phyloP scores from a whole-genome alignment of 1,140 invertebrate genomes.

The Danaus melanippus region DNA sequence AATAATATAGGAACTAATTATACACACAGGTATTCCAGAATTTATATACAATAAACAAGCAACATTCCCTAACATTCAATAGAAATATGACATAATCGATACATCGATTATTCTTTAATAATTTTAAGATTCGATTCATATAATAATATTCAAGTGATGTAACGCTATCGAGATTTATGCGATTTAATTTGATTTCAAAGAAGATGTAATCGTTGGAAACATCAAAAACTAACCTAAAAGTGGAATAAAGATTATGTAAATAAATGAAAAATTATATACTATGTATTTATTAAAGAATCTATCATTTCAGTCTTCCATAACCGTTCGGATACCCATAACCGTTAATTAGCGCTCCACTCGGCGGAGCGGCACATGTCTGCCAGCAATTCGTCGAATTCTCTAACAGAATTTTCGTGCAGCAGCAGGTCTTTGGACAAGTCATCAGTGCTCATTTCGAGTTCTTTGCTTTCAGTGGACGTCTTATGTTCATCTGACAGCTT shows the following conservation, averaged over 20 bases:
- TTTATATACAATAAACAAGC: too few species aligned
- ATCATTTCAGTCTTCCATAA: constrained; percentile 49
- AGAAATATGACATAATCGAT: too few species aligned
- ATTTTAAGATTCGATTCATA: too few species aligned
- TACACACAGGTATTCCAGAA: too few species aligned
- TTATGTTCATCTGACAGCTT: constrained; percentile 41
- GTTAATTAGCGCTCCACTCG: constrained; percentile 54
- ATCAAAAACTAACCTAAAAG: constrained; percentile 8
- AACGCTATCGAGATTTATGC: background rate
- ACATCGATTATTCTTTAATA: too few species aligned
- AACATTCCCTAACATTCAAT: too few species aligned
- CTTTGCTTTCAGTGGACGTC: constrained; percentile 28
- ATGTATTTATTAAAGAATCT: constrained; percentile 1
- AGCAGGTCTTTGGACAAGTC: constrained; percentile 56
- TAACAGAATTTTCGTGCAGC: constrained; percentile 51
- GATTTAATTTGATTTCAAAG: background rate
- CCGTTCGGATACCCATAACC: constrained; percentile 16
- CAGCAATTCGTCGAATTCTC: constrained; percentile 60
- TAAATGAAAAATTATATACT: constrained; percentile 19
- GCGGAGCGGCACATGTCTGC: constrained; percentile 61
- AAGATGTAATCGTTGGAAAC: background rate
- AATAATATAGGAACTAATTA: too few species aligned
- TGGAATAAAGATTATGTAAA: constrained; percentile 13
- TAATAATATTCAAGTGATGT: too few species aligned
- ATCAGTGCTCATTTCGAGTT: constrained; percentile 33